A percentile compares a stretch with the other conserved stretches of the same genome.
phyloP scores from a whole-genome alignment of 2,888 invertebrate species.

The Gymnoscelis rufifasciata region DNA sequence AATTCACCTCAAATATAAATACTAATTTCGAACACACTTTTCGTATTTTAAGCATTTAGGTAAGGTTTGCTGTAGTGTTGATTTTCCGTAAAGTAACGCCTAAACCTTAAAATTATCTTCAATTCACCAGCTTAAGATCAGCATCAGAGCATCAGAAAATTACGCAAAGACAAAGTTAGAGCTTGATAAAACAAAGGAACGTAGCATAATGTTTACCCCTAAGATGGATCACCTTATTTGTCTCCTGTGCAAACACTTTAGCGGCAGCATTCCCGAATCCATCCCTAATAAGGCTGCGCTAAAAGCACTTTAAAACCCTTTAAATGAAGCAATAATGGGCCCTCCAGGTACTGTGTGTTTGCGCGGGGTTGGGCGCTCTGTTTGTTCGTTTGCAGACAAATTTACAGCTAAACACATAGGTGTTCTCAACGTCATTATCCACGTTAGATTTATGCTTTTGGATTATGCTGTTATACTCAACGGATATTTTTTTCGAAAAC shows the following conservation, averaged over 20 bases:
- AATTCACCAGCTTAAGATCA: too few species aligned
- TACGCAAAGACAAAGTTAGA: background rate
- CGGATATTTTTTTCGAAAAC: too few species aligned
- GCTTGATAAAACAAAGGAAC: background rate
- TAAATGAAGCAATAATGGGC: constrained; percentile 66
- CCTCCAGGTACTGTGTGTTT: constrained; percentile 29
- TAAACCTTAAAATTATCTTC: too few species aligned
- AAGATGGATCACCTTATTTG: constrained; percentile 9
- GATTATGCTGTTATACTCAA: too few species aligned
- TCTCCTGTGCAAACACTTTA: constrained; percentile 12
- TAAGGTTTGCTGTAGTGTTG: too few species aligned
- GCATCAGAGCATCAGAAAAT: too few species aligned
- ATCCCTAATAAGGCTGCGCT: constrained; percentile 49
- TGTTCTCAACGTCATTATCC: background rate
- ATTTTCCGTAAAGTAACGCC: too few species aligned
- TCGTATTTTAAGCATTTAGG: too few species aligned
- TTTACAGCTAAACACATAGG: background rate
- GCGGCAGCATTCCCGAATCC: constrained; percentile 34
- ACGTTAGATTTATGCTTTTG: too few species aligned
- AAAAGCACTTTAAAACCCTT: constrained; percentile 63
- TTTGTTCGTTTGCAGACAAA: constrained; percentile 7
- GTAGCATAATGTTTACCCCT: background rate
- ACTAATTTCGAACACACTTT: too few species aligned
- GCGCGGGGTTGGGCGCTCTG: constrained; percentile 13
- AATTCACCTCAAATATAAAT: too few species aligned